These are phyloP conservation scores for Caenorhabditis inopinata DNA, from an alignment of 1,140 invertebrate species.

Conservation along the genomic window DNA sequence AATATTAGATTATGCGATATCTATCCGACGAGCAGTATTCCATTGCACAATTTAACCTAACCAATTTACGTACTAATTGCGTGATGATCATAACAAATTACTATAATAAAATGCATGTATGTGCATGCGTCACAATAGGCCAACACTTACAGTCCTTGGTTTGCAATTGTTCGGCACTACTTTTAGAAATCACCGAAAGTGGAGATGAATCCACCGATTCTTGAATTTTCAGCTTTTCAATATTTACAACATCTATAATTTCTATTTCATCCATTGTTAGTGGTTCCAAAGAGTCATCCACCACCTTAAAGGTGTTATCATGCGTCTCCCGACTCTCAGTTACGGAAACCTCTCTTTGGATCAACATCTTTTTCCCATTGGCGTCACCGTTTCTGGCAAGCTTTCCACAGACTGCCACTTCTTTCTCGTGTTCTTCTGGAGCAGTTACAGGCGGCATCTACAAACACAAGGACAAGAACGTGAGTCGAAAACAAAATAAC, in stretches of 20 bases:
- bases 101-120: too few relatives aligned
- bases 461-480: not conserved
- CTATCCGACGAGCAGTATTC: too few relatives aligned
- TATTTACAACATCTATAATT: too few relatives aligned
- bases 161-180: not conserved
- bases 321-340: not conserved
- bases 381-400: not conserved
- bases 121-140: too few relatives aligned
- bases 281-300: too few relatives aligned
- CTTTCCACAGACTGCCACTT: not conserved
- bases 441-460: not conserved
- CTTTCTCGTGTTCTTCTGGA: not conserved
- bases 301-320: not conserved
- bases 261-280: too few relatives aligned
- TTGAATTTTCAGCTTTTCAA: not conserved
- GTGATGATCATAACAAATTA: too few relatives aligned
- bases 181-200: not conserved
- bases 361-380: not conserved
- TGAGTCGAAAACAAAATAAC: not conserved
- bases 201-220: too few relatives aligned
- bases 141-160: constrained; percentile 8
- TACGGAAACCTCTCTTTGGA: not conserved
- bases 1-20: too few relatives aligned
- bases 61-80: too few relatives aligned
- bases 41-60: too few relatives aligned